phyloP scores from a whole-genome alignment of 1,140 invertebrate species.

The Myzus persicae region DNA sequence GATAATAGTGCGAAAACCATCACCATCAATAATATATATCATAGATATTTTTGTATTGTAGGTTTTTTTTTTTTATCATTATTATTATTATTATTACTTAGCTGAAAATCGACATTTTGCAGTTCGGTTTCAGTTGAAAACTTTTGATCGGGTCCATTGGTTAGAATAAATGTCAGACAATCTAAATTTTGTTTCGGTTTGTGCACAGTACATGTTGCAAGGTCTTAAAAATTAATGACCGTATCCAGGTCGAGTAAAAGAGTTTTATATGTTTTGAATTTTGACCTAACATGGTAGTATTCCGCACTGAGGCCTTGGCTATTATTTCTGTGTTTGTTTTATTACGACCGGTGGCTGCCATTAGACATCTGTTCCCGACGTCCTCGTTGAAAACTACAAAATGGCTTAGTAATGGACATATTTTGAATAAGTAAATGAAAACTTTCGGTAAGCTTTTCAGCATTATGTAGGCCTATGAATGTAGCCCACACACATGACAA shows the following conservation, averaged over 20 bases:
- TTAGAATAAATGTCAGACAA: not conserved
- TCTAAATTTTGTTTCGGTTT: not conserved
- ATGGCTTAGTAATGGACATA: not conserved
- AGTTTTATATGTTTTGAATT: not conserved
- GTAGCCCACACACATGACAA: no score
- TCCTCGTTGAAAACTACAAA: not conserved
- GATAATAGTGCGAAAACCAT: not conserved
- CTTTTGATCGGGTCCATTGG: not conserved
- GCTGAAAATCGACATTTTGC: not conserved
- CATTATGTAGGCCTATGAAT: no score
- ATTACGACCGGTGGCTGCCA: not conserved
- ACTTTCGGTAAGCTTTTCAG: not conserved
- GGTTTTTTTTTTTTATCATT: not conserved
- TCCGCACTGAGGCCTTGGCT: not conserved
- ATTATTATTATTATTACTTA: not conserved
- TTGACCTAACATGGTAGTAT: not conserved
- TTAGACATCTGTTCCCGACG: not conserved
- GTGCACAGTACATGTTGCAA: slow-evolving; percentile 41
- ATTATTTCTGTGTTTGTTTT: slow-evolving; percentile 15
- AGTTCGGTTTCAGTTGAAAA: not conserved
- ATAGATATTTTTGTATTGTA: not conserved
- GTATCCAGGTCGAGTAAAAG: slow-evolving; percentile 1
- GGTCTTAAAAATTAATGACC: slow-evolving; percentile 43
- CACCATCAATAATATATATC: not conserved
- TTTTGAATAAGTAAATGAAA: not conserved